Base-by-base conservation (phyloP, 2,888 invertebrate genomes). In the Drosophila borealis region DNA sequence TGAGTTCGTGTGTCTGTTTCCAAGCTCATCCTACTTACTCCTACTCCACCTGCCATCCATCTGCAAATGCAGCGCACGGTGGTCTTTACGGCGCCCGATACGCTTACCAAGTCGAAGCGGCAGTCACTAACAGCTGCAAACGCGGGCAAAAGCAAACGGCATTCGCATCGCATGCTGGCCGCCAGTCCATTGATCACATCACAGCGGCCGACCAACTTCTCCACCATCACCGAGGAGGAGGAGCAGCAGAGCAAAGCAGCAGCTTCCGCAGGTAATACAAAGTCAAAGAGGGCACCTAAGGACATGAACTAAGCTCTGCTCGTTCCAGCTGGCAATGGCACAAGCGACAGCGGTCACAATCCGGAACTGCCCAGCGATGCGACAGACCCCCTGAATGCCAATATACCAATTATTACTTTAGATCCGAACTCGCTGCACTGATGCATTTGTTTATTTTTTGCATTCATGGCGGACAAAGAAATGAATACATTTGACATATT, bases 161-260 rank as follows among this genome's bases (percentile, higher is more conserved):
- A 85, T 29, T 42, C 83, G 8, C 80, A 80, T 37, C 89, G 89
- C 0, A 41, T 80, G 42, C 48, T 78, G 13, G 59, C 78, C 0
- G 78, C 71, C n/a, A 86, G 85, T 60, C 85, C 85, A 11, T 46
- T 88, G 66, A 86, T 86, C 29, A 86, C 83, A 25, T 86, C 85
- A 0, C 89, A 89, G 62, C 80, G 89, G 3, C 65, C 74, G 13
- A 86, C 89, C 19, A 86, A 86, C 42, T 86, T 82, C 39, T 86
- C 85, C n/a, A 86, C 85, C 74, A 86, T 86, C 29, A 86, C 89
- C 70, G 85, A 86, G 60, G 85, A 86, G 63, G 85, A 86, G 53
- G 85, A 86, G 29, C 88, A 83, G 19, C 87, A 74, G n/a, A 77
- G 42, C 69, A 57, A 29, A 59, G 42, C 74, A 59, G n/a, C 19